Evolutionary conservation across 2,888 invertebrate genomes (phyloP), one percentile per base, ranked within the genome.

Genomic region (Endomychus coccineus): DNA sequence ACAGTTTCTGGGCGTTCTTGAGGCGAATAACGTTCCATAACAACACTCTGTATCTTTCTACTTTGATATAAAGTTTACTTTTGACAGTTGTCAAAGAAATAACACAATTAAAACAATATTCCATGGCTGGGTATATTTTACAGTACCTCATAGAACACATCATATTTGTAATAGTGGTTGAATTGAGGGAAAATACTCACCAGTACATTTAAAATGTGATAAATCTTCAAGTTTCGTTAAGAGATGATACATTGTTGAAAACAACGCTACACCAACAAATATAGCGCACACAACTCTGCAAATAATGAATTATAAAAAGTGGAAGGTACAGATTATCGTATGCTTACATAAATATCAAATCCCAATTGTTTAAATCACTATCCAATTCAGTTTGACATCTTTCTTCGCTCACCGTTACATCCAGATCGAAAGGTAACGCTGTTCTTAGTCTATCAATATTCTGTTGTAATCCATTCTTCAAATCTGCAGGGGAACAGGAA

Each of bases 331-430:
- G n/a, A n/a, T n/a, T n/a, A n/a, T n/a, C n/a, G 3, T 12, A 16
- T 28, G 15, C 31, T 21, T 14, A 19, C 31, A 31, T 21, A 14
- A 12, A 21, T 15, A 12, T 21, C 6, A 13, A 14, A 14, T 11
- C 31, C 31, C 11, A 28, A 23, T 21, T 28, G 2, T 3, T 15
- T 5, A 35, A 35, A 25, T 34, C 16, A 5, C 34, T 24, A 7
- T 30, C 15, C 11, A 21, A 27, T 12, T 39, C 30, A 13, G 31
- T 30, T 27, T 39, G 39, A 21, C 39, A 39, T 16, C 30, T 30
- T 15, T 15, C 25, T 2, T 13, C 10, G 16, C 30, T 25, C 9
- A 39, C 39, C 14, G 22, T 28, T 5, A 25, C 34, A 1, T 29
- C n/a, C 3, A 39, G 9, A 24, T 3, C 22, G 11, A 35, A 24